These are phyloP conservation scores for Slavum lentiscoides DNA, from an alignment of 2,888 invertebrate species.

Conservation along the genomic window DNA sequence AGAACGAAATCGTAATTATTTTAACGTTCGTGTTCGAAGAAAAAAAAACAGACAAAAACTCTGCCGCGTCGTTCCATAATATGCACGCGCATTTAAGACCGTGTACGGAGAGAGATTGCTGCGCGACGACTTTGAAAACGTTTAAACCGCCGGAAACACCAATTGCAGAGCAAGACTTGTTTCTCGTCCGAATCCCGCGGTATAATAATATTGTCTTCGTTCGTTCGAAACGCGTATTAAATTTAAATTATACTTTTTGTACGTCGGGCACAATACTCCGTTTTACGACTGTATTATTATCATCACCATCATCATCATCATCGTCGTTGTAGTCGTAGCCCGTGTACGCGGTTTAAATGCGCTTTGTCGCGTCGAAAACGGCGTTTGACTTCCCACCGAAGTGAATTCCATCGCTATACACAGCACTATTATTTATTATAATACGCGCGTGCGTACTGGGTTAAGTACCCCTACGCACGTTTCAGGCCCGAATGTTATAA, in stretches of 20 bases:
- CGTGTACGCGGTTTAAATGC: background rate
- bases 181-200: background rate
- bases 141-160: slow-evolving; percentile 21
- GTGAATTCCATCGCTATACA: background rate
- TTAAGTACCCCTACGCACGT: background rate
- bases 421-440: too few species aligned
- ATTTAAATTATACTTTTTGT: background rate
- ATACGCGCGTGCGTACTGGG: background rate
- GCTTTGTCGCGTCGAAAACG: background rate
- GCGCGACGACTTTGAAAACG: slow-evolving; percentile 3
- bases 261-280: background rate
- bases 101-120: background rate
- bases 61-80: background rate
- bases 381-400: background rate
- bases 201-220: slow-evolving; percentile 6
- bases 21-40: too few species aligned
- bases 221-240: background rate
- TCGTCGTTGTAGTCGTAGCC: background rate
- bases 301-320: background rate
- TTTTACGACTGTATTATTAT: background rate
- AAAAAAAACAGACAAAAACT: too few species aligned
- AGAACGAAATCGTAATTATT: too few species aligned
- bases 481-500: background rate
- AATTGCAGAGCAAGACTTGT: slow-evolving; percentile 8
- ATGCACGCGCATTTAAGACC: background rate